Evolutionary conservation across 2,888 invertebrate genomes (phyloP).

Genomic region (Penaeus monodon): DNA sequence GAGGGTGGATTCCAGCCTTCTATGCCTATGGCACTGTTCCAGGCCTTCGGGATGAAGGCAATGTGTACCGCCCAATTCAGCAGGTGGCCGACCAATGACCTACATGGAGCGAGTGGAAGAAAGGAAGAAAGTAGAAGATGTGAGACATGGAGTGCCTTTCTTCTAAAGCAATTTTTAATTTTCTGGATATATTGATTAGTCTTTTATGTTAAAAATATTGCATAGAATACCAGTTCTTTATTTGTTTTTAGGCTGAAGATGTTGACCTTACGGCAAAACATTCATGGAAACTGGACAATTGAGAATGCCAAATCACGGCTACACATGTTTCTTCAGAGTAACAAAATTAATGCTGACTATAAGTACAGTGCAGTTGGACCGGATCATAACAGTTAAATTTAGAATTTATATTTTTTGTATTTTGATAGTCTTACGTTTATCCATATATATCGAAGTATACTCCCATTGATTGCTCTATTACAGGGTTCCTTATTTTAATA

Average conservation of each 20-base stretch:
- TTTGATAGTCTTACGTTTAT: neutral
- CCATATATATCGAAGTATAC: no score
- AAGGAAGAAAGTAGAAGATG: conserved; percentile 57
- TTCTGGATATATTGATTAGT: neutral
- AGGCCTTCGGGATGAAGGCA: conserved; percentile 64
- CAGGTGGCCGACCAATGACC: conserved; percentile 40
- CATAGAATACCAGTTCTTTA: no score
- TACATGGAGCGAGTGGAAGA: conserved; percentile 64
- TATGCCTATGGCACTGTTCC: conserved; percentile 61
- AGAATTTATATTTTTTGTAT: neutral
- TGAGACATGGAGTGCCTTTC: neutral
- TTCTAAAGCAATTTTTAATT: neutral
- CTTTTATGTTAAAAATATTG: no score
- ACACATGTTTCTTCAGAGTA: conserved; percentile 94
- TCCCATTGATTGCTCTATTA: no score
- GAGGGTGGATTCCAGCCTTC: no score
- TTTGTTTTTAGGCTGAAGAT: conserved; percentile 80
- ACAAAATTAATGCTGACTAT: conserved; percentile 90
- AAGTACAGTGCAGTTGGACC: conserved; percentile 91
- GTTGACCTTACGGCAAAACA: conserved; percentile 93
- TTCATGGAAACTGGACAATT: conserved; percentile 98
- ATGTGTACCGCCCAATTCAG: conserved; percentile 62
- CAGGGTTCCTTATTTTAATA: no score
- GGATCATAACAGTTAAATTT: conserved; percentile 87
- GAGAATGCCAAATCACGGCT: conserved; percentile 97